phyloP scores from a whole-genome alignment of 2,797 vertebrate species.

The Netta rufina region DNA sequence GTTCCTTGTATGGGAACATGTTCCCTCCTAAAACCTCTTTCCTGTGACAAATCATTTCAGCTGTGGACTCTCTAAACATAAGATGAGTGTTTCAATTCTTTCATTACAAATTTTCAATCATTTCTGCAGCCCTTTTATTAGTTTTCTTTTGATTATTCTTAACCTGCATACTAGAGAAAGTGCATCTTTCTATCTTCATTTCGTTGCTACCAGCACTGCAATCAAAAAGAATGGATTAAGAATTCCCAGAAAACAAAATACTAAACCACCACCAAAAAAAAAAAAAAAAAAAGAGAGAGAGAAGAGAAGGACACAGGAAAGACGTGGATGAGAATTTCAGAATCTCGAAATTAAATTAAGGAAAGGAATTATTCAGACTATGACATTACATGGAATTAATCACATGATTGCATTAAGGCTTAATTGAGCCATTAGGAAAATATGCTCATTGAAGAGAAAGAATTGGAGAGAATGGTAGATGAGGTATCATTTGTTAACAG shows the following conservation, averaged over 20 bases:
- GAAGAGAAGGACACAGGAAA: not conserved
- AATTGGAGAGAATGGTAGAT: not conserved
- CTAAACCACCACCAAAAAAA: not conserved
- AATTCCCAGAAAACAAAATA: not conserved
- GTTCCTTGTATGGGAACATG: fast-evolving
- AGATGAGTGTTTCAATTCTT: not conserved
- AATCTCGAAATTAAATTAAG: not conserved
- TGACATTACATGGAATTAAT: not conserved
- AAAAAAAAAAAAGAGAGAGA: no score
- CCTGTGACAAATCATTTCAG: not conserved
- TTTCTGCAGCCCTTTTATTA: not conserved
- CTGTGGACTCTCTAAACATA: not conserved
- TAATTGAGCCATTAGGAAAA: not conserved
- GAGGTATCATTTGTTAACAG: no score
- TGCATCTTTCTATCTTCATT: no score
- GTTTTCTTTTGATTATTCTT: not conserved
- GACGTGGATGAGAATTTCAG: not conserved
- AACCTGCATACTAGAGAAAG: not conserved
- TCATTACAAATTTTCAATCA: not conserved
- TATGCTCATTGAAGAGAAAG: not conserved
- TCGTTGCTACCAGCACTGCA: not conserved
- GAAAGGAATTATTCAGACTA: not conserved
- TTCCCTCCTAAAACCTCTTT: no score
- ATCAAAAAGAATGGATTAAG: no score
- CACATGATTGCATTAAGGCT: not conserved